These are phyloP conservation scores for Caenorhabditis doughertyi DNA, from an alignment of 2,888 invertebrate species.

Conservation along the genomic window DNA sequence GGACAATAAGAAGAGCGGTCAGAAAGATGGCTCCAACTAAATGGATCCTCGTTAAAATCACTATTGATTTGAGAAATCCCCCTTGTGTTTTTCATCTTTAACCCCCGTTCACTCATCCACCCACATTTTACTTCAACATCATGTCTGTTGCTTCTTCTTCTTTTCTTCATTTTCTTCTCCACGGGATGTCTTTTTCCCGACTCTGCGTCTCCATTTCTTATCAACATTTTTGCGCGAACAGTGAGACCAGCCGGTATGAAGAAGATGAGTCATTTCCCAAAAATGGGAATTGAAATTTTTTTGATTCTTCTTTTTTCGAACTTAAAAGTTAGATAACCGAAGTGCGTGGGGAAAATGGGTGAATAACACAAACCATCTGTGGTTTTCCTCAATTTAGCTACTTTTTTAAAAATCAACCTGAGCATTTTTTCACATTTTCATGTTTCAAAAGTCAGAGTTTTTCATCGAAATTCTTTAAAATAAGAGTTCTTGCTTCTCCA, in stretches of 20 bases:
- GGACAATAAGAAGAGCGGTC: background rate
- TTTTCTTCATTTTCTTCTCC: slow-evolving; percentile 13
- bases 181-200: slow-evolving; percentile 25
- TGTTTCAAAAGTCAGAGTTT: too few species aligned
- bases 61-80: slow-evolving; percentile 16
- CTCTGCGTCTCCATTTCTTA: slow-evolving; percentile 45
- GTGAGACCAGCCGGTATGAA: background rate
- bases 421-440: too few species aligned
- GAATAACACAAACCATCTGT: too few species aligned
- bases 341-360: too few species aligned
- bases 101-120: slow-evolving; percentile 52
- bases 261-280: slow-evolving; percentile 37
- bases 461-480: too few species aligned
- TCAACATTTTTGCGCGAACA: slow-evolving; percentile 34
- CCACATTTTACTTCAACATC: slow-evolving; percentile 21
- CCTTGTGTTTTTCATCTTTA: background rate
- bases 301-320: background rate
- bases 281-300: slow-evolving; percentile 5
- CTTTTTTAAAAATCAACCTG: too few species aligned
- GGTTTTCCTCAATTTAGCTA: too few species aligned
- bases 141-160: slow-evolving; percentile 4
- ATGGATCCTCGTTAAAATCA: slow-evolving; percentile 2
- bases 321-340: background rate
- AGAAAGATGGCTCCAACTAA: background rate
- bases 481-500: too few species aligned